phyloP scores from a whole-genome alignment of 2,797 vertebrate species.

The Carcharodon carcharias region DNA sequence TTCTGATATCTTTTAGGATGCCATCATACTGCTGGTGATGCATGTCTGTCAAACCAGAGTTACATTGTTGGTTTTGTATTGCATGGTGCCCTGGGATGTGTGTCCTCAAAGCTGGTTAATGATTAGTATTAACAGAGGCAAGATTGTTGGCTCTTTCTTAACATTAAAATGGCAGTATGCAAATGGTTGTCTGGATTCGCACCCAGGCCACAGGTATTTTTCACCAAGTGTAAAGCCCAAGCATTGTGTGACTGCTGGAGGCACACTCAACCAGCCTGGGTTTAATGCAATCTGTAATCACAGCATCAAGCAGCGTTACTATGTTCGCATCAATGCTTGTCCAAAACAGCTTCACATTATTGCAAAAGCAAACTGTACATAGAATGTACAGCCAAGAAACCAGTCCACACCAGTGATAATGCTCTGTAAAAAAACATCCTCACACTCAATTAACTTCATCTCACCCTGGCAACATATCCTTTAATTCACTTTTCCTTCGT shows the following conservation, averaged over 20 bases:
- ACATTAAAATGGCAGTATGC: too few species aligned
- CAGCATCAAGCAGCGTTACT: background rate
- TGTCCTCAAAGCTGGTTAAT: background rate
- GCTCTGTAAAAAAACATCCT: background rate
- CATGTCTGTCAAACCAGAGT: background rate
- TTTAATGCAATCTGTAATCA: background rate
- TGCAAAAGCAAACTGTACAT: background rate
- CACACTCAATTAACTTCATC: background rate
- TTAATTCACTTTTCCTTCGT: background rate
- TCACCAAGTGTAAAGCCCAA: background rate
- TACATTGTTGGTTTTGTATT: background rate
- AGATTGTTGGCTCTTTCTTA: background rate
- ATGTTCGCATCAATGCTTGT: background rate
- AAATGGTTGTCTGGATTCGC: background rate
- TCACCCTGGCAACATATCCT: background rate
- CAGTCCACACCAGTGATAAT: background rate
- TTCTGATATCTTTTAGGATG: background rate
- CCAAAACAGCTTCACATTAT: background rate
- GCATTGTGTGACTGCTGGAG: background rate
- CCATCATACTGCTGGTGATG: background rate
- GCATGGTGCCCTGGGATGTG: background rate
- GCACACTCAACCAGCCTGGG: too few species aligned
- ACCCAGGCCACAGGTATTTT: background rate
- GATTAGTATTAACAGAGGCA: background rate
- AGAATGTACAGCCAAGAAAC: background rate